Evolutionary conservation across 2,888 invertebrate species (phyloP).

Genomic region (Drepana falcataria): DNA sequence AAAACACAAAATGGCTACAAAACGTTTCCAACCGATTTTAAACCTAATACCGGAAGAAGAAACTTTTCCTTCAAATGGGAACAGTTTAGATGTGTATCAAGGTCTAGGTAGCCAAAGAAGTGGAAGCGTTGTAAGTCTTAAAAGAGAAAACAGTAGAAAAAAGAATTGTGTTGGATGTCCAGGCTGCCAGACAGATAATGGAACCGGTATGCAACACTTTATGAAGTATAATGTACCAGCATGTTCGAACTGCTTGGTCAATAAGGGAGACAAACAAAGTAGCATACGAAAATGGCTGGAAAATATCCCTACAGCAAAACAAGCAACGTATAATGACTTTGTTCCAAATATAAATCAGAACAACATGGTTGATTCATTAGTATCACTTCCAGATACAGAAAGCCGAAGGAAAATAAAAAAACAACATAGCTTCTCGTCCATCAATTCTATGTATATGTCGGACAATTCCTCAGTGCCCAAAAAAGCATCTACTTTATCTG

Average conservation of each 20-base stretch:
- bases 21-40: slow-evolving; percentile 88
- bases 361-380: slow-evolving; percentile 49
- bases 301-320: slow-evolving; percentile 79
- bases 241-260: slow-evolving; percentile 74
- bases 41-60: slow-evolving; percentile 91
- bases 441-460: slow-evolving; percentile 38
- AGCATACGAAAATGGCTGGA: slow-evolving; percentile 88
- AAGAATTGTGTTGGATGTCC: slow-evolving; percentile 83
- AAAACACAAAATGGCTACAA: slow-evolving; percentile 91
- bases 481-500: slow-evolving; percentile 54
- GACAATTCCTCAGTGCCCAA: slow-evolving; percentile 45
- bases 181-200: slow-evolving; percentile 73
- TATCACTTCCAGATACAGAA: slow-evolving; percentile 50
- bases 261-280: slow-evolving; percentile 84
- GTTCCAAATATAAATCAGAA: slow-evolving; percentile 36
- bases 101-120: slow-evolving; percentile 73
- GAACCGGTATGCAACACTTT: slow-evolving; percentile 49
- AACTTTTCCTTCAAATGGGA: slow-evolving; percentile 66
- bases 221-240: slow-evolving; percentile 64
- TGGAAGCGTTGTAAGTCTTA: slow-evolving; percentile 77
- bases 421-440: slow-evolving; percentile 57
- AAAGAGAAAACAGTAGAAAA: slow-evolving; percentile 80
- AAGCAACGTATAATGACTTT: slow-evolving; percentile 44
- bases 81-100: slow-evolving; percentile 67
- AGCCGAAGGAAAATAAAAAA: slow-evolving; percentile 47